Conservation (phyloP, 2,113 vertebrate species). For the Terrapene triunguis region DNA sequence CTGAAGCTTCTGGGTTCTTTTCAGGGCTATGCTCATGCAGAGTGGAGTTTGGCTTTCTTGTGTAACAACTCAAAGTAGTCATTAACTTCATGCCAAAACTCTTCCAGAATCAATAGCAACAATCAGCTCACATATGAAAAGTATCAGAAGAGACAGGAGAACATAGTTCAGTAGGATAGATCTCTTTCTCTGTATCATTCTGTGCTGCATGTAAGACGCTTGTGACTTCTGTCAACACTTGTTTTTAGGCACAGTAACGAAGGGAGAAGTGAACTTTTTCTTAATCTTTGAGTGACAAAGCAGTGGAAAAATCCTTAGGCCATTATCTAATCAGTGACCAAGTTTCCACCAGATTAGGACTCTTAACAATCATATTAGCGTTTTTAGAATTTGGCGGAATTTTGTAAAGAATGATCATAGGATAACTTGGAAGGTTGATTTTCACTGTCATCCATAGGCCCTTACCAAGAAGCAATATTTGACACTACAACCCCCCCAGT, state of each 20-base stretch:
- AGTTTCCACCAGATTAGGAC: neutral
- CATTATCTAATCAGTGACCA: neutral
- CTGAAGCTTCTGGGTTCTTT: neutral
- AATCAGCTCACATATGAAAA: neutral
- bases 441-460: neutral
- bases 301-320: neutral
- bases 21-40: neutral
- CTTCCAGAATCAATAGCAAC: neutral
- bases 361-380: fast-evolving
- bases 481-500: neutral
- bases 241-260: neutral
- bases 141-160: neutral
- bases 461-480: neutral
- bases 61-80: neutral
- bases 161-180: fast-evolving
- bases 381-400: neutral
- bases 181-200: neutral
- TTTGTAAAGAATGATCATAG: neutral
- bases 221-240: neutral
- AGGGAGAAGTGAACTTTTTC: neutral
- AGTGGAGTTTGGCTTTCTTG: neutral
- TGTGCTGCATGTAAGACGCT: neutral
- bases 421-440: neutral
- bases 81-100: neutral
- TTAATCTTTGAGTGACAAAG: neutral